phyloP scores from a whole-genome alignment of 2,113 vertebrate species.

The Centropristis striata region DNA sequence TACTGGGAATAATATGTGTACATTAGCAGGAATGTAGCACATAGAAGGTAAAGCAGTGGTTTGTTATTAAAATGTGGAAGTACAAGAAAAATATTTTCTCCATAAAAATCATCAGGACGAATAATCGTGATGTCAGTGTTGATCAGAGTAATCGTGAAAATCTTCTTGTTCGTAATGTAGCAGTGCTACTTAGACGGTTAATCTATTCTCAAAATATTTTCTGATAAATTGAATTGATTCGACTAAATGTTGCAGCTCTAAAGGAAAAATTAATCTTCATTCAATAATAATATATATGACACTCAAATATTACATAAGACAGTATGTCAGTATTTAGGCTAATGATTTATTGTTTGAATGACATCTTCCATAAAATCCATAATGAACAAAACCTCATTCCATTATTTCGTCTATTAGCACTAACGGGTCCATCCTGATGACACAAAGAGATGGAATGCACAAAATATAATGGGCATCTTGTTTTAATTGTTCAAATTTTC shows the following conservation, averaged over 20 bases:
- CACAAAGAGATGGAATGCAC: constrained; percentile 88
- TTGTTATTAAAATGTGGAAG: no score
- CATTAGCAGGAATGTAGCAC: no score
- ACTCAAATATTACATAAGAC: neutral
- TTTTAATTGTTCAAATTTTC: constrained; percentile 98
- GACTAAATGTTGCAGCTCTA: neutral
- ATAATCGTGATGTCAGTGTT: no score
- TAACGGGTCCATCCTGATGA: constrained; percentile 92
- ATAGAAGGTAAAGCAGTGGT: no score
- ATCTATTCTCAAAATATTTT: neutral
- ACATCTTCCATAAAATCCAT: constrained; percentile 12
- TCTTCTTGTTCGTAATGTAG: no score
- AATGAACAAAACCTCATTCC: constrained; percentile 72
- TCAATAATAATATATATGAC: neutral
- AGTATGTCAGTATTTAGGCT: constrained; percentile 1
- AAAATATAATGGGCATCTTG: constrained; percentile 95
- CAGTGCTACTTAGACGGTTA: neutral
- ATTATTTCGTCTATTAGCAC: constrained; percentile 92
- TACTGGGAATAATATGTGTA: no score
- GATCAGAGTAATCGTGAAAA: no score
- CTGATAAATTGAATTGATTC: neutral
- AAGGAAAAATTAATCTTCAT: neutral
- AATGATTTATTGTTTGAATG: neutral
- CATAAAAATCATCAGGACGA: no score
- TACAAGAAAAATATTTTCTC: no score